Evolutionary conservation across 1,140 invertebrate species (phyloP).

Genomic region (Bacillus rossius): DNA sequence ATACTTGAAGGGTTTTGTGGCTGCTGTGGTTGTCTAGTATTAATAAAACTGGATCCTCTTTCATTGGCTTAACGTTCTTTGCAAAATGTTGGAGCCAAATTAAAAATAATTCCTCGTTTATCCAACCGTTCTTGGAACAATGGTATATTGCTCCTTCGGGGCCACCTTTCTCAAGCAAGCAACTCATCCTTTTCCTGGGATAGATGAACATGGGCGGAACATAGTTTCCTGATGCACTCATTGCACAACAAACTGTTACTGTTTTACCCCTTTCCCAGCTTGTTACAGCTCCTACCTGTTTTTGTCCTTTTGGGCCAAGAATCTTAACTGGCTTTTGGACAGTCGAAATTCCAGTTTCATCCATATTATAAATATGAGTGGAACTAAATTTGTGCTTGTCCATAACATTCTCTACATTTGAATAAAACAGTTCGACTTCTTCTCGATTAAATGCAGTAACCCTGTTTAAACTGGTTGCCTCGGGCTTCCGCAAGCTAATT

Average conservation of each 20-base stretch:
- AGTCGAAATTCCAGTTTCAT: constrained; percentile 3
- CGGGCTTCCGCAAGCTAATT: neutral
- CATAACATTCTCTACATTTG: neutral
- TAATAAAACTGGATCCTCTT: no score
- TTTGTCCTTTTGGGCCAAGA: constrained; percentile 23
- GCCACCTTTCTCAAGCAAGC: no score
- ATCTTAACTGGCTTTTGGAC: neutral
- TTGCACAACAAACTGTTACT: constrained; percentile 26
- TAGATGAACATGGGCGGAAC: constrained; percentile 39
- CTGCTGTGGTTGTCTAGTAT: no score
- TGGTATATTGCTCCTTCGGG: no score
- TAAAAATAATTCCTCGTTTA: no score
- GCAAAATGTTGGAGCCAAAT: no score
- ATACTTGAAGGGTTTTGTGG: no score
- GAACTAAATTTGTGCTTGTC: neutral
- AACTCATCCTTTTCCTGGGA: no score
- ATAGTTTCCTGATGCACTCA: constrained; percentile 35
- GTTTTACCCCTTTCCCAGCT: constrained; percentile 32
- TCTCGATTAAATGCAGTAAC: neutral
- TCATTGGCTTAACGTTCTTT: no score
- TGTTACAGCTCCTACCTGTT: constrained; percentile 33
- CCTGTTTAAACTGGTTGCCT: constrained; percentile 1
- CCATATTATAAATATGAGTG: neutral
- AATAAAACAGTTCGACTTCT: neutral
- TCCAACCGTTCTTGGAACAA: no score